phyloP scores from a whole-genome alignment of 2,113 vertebrate species.

The Miniopterus natalensis region DNA sequence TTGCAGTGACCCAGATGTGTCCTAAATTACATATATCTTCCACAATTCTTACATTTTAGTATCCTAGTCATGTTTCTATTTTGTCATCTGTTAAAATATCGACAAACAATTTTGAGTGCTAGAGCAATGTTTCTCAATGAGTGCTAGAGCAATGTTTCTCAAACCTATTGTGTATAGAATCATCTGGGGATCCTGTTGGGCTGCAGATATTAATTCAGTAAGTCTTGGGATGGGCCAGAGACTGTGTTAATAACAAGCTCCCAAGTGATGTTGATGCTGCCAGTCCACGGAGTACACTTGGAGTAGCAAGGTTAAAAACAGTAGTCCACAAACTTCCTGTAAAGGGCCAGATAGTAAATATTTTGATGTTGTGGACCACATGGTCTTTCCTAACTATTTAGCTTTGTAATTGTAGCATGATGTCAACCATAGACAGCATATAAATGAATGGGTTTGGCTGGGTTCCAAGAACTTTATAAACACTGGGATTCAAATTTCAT shows the following conservation, averaged over 20 bases:
- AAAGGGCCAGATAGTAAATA: background rate
- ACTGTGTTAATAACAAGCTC: constrained; percentile 17
- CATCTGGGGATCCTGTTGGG: background rate
- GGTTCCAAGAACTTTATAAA: background rate
- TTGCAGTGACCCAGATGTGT: background rate
- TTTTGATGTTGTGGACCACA: background rate
- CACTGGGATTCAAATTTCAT: constrained; percentile 11
- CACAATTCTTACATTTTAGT: background rate
- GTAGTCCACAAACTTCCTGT: background rate
- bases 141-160: background rate
- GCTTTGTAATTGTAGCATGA: constrained; percentile 4
- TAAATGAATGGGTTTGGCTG: background rate
- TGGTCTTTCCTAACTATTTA: background rate
- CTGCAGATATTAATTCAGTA: background rate
- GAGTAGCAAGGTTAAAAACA: background rate
- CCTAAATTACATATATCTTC: background rate
- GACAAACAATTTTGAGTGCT: background rate
- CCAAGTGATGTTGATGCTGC: background rate
- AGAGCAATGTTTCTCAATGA: background rate
- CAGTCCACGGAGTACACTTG: background rate
- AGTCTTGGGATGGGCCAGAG: background rate
- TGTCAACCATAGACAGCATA: background rate
- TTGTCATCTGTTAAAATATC: constrained; percentile 41
- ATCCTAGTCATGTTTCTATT: background rate
- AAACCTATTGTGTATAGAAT: background rate